phyloP scores from a whole-genome alignment of 92 coral and sea anemone species.

The Bergia sp. region DNA sequence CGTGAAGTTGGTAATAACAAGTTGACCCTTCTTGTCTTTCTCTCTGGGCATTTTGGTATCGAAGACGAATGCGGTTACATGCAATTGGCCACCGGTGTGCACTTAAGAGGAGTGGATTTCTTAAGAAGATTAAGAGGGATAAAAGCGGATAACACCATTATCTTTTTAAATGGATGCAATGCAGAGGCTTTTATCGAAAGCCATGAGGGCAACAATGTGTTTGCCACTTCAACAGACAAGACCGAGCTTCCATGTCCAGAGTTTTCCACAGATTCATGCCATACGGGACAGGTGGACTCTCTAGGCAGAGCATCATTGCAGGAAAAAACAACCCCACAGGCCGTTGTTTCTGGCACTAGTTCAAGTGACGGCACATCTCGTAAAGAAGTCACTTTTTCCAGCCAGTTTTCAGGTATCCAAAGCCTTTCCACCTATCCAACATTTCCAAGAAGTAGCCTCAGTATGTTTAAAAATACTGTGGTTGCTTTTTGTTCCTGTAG shows the following conservation, averaged over 20 bases:
- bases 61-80: conserved; percentile 6
- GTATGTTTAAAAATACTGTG: neutral
- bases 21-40: neutral
- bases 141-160: neutral
- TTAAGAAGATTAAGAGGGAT: neutral
- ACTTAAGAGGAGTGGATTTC: neutral
- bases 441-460: neutral
- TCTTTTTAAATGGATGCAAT: neutral
- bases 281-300: neutral
- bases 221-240: neutral
- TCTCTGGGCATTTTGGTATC: neutral
- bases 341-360: too few relatives aligned
- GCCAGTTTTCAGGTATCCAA: neutral
- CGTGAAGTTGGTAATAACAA: neutral
- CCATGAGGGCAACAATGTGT: neutral
- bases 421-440: neutral
- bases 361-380: neutral
- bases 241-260: neutral
- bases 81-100: neutral
- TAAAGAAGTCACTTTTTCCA: neutral
- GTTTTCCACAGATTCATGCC: too few relatives aligned
- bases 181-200: neutral
- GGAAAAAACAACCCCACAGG: neutral
- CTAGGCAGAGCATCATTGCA: neutral
- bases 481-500: conserved; percentile 11